Conservation (phyloP, 2,888 invertebrate genomes). For the Eilema griseolum region DNA sequence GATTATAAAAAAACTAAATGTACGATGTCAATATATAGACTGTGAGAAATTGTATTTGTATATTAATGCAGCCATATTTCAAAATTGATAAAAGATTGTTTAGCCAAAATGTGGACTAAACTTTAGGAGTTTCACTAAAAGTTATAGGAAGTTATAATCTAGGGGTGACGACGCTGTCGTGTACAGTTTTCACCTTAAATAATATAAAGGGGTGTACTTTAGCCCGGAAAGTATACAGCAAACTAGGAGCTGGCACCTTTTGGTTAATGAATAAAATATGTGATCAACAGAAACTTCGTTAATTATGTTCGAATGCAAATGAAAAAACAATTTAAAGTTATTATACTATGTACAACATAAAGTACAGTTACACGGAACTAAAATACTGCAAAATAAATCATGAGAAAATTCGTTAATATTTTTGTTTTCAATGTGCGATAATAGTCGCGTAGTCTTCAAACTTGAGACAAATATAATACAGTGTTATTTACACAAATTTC, state of each 20-base stretch:
- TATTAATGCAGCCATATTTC: neutral
- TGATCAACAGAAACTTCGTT: neutral
- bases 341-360: too few species aligned
- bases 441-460: too few species aligned
- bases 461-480: too few species aligned
- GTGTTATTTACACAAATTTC: too few species aligned
- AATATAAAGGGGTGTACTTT: neutral
- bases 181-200: conserved; percentile 8
- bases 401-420: neutral
- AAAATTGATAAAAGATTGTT: neutral
- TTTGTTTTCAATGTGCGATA: too few species aligned
- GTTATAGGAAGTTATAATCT: conserved; percentile 6
- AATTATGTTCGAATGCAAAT: neutral
- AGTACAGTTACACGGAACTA: too few species aligned
- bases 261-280: neutral
- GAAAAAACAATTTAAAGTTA: too few species aligned
- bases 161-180: neutral
- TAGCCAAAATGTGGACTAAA: neutral
- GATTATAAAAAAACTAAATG: neutral
- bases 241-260: neutral
- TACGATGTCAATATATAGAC: neutral
- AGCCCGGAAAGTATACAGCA: neutral
- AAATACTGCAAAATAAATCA: neutral
- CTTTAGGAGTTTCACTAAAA: neutral
- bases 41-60: neutral